These are phyloP conservation scores for Aleiodes testaceus DNA, from an alignment of 2,888 invertebrate species.

Conservation along the genomic window DNA sequence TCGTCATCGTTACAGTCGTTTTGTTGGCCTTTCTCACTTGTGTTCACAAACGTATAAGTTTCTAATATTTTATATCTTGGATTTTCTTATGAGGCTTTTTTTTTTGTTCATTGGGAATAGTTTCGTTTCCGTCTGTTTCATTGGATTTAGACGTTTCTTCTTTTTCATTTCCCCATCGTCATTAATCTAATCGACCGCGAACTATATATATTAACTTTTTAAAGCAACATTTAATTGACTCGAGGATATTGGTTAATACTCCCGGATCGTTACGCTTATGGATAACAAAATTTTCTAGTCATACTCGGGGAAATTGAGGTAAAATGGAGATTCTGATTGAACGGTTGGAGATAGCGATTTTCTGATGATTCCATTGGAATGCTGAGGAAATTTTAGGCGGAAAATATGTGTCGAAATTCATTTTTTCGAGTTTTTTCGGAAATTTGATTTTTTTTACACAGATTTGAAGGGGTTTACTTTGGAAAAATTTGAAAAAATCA, in stretches of 20 bases:
- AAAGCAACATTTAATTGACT: conserved; percentile 37
- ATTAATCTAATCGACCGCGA: conserved; percentile 20
- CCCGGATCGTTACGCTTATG: conserved; percentile 34
- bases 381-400: too few species aligned
- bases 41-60: background rate
- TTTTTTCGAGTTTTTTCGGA: too few species aligned
- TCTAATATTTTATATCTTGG: background rate
- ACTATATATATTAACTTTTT: conserved; percentile 15
- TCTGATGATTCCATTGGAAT: too few species aligned
- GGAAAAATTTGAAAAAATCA: too few species aligned
- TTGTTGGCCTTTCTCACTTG: background rate
- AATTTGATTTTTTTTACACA: too few species aligned
- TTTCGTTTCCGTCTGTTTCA: conserved; percentile 11
- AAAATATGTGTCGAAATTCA: too few species aligned
- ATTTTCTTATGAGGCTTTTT: background rate
- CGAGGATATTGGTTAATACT: conserved; percentile 32
- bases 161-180: background rate
- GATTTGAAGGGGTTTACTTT: too few species aligned
- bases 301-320: conserved; percentile 3
- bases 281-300: conserved; percentile 14
- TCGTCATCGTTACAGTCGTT: conserved; percentile 65
- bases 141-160: too few species aligned
- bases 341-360: too few species aligned
- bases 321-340: too few species aligned
- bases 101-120: background rate